Percentiles rank a stretch among this genome's conserved stretches.
These are phyloP conservation scores for Psettodes erumei DNA, from an alignment of 2,113 vertebrate genomes.

Conservation along the genomic window DNA sequence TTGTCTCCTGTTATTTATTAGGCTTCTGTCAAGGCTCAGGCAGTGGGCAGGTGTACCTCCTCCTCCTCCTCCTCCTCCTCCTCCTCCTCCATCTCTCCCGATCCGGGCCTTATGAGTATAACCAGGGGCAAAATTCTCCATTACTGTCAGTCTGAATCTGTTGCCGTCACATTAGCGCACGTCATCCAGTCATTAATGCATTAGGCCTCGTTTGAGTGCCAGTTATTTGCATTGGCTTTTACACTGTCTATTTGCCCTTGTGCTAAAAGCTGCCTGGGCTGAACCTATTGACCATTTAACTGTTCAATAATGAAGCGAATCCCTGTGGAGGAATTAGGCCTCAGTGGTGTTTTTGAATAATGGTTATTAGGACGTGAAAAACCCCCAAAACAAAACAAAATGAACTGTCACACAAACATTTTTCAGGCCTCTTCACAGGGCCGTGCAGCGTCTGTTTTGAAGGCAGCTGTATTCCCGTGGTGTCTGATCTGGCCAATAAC, in stretches of 20 bases:
- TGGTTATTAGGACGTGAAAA: conserved; percentile 25
- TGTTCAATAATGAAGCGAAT: conserved; percentile 79
- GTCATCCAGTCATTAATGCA: conserved; percentile 90
- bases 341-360: conserved; percentile 19
- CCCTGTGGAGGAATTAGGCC: conserved; percentile 58
- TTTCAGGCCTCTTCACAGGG: conserved; percentile 1
- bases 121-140: conserved; percentile 94
- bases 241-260: conserved; percentile 74
- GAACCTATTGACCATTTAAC: conserved; percentile 77
- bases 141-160: conserved; percentile 93
- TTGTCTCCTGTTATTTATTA: conserved; percentile 87
- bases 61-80: background rate
- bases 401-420: background rate
- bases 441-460: conserved; percentile 6
- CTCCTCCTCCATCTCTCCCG: conserved; percentile 24
- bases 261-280: conserved; percentile 71
- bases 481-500: conserved; percentile 41
- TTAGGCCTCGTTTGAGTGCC: conserved; percentile 82
- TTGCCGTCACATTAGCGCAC: conserved; percentile 84
- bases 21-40: conserved; percentile 84
- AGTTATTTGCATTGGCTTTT: conserved; percentile 83
- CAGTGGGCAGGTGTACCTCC: conserved; percentile 82
- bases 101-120: conserved; percentile 74
- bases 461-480: conserved; percentile 23
- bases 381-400: background rate